Evolutionary conservation across 2,888 invertebrate genomes (phyloP).

Genomic region (Pediacus dermestoides): DNA sequence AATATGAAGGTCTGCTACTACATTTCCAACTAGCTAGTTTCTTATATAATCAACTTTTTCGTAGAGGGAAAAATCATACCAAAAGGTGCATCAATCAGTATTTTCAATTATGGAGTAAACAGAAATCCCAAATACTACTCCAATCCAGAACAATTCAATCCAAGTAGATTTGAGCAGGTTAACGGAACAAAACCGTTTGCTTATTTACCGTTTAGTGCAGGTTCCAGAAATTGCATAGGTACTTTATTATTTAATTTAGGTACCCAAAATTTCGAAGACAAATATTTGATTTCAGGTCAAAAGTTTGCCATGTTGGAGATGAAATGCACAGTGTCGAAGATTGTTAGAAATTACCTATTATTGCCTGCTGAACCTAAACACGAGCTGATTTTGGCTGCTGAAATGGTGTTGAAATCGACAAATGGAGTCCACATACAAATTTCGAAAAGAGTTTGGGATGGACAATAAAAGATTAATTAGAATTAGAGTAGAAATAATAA

Average conservation of each 20-base stretch:
- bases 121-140: slow-evolving; percentile 22
- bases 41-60: too few species aligned
- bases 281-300: not conserved
- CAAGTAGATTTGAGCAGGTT: slow-evolving; percentile 19
- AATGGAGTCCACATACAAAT: slow-evolving; percentile 14
- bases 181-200: slow-evolving; percentile 19
- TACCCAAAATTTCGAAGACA: too few species aligned
- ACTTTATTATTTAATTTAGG: too few species aligned
- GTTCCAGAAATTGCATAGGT: slow-evolving; percentile 26
- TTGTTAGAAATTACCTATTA: slow-evolving; percentile 10
- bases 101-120: slow-evolving; percentile 30
- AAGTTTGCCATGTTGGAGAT: slow-evolving; percentile 11
- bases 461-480: too few species aligned
- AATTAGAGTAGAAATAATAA: too few species aligned
- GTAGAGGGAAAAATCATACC: slow-evolving; percentile 32
- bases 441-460: slow-evolving; percentile 14
- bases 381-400: slow-evolving; percentile 9
- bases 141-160: slow-evolving; percentile 25
- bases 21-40: too few species aligned
- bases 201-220: slow-evolving; percentile 25
- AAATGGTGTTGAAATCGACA: slow-evolving; percentile 13
- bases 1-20: slow-evolving; percentile 33
- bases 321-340: slow-evolving; percentile 10
- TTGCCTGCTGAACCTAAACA: slow-evolving; percentile 11
- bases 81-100: slow-evolving; percentile 45